Conservation (phyloP, 2,113 vertebrate genomes). For the Scomber japonicus region DNA sequence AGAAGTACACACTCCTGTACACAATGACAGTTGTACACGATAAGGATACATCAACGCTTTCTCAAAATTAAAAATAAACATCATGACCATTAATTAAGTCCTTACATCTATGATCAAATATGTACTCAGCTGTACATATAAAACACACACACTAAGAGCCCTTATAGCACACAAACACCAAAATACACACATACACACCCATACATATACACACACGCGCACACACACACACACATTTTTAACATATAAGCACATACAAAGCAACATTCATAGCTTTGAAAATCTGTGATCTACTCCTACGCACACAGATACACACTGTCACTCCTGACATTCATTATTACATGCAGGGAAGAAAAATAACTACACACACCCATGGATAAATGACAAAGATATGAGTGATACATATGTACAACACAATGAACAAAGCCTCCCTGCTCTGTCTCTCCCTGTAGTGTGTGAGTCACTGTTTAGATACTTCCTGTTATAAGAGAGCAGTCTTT, state of each 20-base stretch:
- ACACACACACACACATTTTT: not conserved
- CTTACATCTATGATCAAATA: conserved; percentile 42
- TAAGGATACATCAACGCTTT: not conserved
- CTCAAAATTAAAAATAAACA: not conserved
- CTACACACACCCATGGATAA: conserved; percentile 7
- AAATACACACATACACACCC: conserved; percentile 6
- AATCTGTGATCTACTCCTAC: not conserved
- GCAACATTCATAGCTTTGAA: not conserved
- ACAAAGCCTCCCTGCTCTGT: conserved; percentile 51
- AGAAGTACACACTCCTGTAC: conserved; percentile 11
- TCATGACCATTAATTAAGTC: not conserved
- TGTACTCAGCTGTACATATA: not conserved
- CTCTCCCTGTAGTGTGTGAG: conserved; percentile 61
- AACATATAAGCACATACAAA: conserved; percentile 15
- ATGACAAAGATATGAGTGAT: conserved; percentile 38
- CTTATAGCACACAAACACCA: conserved; percentile 21
- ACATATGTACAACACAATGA: conserved; percentile 48
- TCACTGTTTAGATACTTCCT: conserved; percentile 81
- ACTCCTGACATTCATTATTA: conserved; percentile 21
- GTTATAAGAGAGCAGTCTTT: conserved; percentile 74
- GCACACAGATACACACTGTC: not conserved
- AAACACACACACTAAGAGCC: conserved; percentile 41
- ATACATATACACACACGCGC: conserved; percentile 3
- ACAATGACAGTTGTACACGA: not conserved
- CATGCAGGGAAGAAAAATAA: conserved; percentile 1